phyloP scores from a whole-genome alignment of 2,113 vertebrate genomes.

The Todiramphus chloris region DNA sequence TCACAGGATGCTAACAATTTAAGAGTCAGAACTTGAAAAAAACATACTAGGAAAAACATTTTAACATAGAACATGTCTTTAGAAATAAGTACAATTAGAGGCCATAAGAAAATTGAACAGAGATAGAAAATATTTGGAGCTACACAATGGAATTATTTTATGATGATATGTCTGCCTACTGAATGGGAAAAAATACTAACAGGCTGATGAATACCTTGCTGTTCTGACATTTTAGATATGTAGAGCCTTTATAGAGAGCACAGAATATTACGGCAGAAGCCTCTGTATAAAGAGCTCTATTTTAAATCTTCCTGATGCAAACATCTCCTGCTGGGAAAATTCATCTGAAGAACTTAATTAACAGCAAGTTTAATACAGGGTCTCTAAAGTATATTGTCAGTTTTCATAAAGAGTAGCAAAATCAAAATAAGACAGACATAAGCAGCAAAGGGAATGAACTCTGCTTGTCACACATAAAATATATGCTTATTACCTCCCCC shows the following conservation, averaged over 20 bases:
- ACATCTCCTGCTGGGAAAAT: conserved; percentile 2
- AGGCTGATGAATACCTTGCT: background rate
- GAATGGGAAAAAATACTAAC: background rate
- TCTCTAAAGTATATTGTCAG: background rate
- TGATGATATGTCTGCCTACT: background rate
- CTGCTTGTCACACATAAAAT: background rate
- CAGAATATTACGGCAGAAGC: background rate
- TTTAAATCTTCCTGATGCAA: background rate
- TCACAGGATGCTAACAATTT: background rate
- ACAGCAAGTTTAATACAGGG: conserved; percentile 8
- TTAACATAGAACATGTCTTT: background rate
- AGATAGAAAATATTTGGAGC: background rate
- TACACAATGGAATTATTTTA: background rate
- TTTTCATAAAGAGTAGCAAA: background rate
- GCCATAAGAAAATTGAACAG: background rate
- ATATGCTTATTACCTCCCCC: background rate
- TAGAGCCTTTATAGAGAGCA: background rate
- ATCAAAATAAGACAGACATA: background rate
- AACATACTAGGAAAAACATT: background rate
- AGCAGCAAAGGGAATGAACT: background rate
- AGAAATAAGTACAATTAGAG: background rate
- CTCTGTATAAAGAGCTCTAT: background rate
- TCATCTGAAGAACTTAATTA: conserved; percentile 42
- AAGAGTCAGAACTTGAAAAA: background rate
- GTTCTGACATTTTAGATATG: background rate